phyloP scores from a whole-genome alignment of 2,888 invertebrate species.

The Drosophila meridionalis region DNA sequence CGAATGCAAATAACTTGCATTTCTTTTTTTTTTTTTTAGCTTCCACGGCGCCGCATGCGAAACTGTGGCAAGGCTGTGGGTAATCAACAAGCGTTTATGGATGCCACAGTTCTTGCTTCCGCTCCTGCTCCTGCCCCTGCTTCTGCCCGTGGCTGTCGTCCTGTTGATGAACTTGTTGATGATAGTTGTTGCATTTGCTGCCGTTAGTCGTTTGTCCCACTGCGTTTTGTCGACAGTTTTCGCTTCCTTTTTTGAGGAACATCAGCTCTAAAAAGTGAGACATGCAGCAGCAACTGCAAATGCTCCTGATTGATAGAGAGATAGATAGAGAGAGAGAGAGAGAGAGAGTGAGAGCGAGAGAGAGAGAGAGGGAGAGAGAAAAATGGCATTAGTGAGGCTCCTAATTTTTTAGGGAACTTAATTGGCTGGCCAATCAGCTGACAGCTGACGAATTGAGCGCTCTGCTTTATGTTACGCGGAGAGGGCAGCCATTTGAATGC shows the following conservation, averaged over 20 bases:
- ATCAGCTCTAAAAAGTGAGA: constrained; percentile 25
- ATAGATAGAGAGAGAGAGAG: neutral
- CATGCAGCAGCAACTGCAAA: constrained; percentile 18
- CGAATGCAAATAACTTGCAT: constrained; percentile 74
- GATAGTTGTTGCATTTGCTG: constrained; percentile 58
- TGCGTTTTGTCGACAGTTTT: constrained; percentile 27
- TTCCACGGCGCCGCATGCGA: constrained; percentile 29
- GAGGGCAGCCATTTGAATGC: constrained; percentile 7
- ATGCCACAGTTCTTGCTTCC: constrained; percentile 53
- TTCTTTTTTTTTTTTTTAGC: constrained; percentile 16
- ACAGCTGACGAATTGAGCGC: constrained; percentile 26
- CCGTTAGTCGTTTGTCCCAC: constrained; percentile 60
- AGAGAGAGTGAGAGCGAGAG: neutral
- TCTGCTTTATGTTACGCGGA: neutral
- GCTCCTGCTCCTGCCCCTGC: neutral
- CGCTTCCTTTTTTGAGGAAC: constrained; percentile 40
- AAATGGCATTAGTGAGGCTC: constrained; percentile 10
- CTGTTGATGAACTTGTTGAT: constrained; percentile 72
- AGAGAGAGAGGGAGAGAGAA: neutral
- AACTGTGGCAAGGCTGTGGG: constrained; percentile 75
- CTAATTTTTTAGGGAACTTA: constrained; percentile 17
- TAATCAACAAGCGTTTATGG: constrained; percentile 78
- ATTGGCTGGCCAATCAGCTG: constrained; percentile 39
- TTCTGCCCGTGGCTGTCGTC: neutral
- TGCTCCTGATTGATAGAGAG: constrained; percentile 15